These are phyloP conservation scores for Acrocephalus scirpaceus DNA, from an alignment of 2,797 vertebrate species.

Conservation along the genomic window DNA sequence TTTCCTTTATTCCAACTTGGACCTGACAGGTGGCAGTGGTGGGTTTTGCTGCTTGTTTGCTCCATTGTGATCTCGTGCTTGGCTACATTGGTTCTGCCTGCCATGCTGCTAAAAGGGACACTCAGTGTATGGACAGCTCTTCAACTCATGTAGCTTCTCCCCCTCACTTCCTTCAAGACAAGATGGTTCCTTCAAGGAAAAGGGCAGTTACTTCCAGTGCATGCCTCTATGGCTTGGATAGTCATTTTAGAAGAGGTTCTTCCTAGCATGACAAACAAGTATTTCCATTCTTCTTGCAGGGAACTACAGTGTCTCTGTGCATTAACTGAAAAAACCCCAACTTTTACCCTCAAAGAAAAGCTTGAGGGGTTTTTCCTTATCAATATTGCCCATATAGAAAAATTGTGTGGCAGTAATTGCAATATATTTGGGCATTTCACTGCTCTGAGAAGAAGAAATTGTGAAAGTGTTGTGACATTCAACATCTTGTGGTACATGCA, in stretches of 20 bases:
- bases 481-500: rapidly evolving
- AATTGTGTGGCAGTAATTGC: background rate
- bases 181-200: background rate
- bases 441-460: background rate
- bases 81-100: background rate
- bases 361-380: background rate
- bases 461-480: background rate
- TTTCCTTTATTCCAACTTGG: background rate
- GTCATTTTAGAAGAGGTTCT: background rate
- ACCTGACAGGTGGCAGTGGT: background rate
- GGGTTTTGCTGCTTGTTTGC: background rate
- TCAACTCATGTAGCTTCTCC: background rate
- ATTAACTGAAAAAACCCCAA: background rate
- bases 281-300: background rate
- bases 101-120: rapidly evolving
- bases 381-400: background rate
- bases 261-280: background rate
- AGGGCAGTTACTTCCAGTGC: background rate
- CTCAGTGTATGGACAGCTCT: background rate
- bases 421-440: background rate
- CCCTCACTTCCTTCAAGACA: background rate
- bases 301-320: background rate
- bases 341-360: background rate
- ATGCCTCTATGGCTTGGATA: background rate
- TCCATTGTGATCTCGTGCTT: background rate